Evolutionary conservation across 2,888 invertebrate species (phyloP).

Genomic region (Monoplex corrugatus): DNA sequence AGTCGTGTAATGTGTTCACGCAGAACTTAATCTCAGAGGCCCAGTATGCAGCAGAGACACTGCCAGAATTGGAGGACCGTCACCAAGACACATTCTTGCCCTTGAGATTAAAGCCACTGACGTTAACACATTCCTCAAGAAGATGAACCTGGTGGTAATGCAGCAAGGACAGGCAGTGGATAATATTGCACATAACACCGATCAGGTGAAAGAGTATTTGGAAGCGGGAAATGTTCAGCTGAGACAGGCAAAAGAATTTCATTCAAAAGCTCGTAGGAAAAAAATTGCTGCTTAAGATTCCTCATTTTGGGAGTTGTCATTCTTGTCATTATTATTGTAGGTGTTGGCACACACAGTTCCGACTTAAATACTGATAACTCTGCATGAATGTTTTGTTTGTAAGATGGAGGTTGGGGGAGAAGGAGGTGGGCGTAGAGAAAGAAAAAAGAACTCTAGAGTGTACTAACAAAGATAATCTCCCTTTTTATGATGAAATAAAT

Average conservation of each 20-base stretch:
- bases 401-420: too few relatives aligned
- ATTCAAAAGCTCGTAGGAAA: conserved; percentile 63
- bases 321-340: conserved; percentile 64
- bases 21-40: conserved; percentile 70
- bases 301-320: conserved; percentile 64
- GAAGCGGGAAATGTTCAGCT: conserved; percentile 66
- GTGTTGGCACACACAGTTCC: conserved; percentile 17
- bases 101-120: conserved; percentile 71
- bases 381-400: too few relatives aligned
- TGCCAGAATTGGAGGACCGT: conserved; percentile 68
- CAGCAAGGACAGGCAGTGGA: conserved; percentile 73
- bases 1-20: conserved; percentile 66
- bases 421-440: too few relatives aligned
- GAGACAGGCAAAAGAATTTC: conserved; percentile 59
- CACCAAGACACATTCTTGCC: conserved; percentile 69
- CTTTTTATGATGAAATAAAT: too few relatives aligned
- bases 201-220: conserved; percentile 62
- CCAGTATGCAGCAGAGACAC: conserved; percentile 66
- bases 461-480: too few relatives aligned
- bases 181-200: conserved; percentile 67
- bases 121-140: conserved; percentile 73
- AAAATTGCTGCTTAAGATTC: conserved; percentile 64
- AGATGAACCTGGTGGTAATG: conserved; percentile 69
- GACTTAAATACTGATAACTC: too few relatives aligned
- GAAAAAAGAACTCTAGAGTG: too few relatives aligned